phyloP scores from a whole-genome alignment of 1,140 invertebrate species.

The Pogonomyrmex californicus region DNA sequence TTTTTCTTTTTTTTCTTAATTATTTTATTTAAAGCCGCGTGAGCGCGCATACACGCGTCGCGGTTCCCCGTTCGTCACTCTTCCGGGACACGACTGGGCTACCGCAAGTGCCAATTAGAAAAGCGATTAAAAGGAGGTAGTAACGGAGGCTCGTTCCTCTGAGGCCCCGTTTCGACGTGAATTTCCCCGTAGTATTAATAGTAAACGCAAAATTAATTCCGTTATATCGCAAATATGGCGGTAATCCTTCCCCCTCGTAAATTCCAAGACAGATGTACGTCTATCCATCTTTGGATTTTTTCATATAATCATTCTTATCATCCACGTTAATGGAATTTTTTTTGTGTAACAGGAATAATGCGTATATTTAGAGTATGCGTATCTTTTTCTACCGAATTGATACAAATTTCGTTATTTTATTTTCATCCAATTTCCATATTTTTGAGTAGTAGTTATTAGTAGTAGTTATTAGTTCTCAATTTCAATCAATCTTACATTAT shows the following conservation, averaged over 20 bases:
- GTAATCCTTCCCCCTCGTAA: background rate
- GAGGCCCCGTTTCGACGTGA: conserved; percentile 29
- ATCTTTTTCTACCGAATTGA: background rate
- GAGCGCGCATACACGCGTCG: background rate
- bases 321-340: background rate
- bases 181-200: conserved; percentile 18
- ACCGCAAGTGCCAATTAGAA: conserved; percentile 71
- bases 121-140: conserved; percentile 69
- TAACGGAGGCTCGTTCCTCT: background rate
- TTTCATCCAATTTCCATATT: background rate
- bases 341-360: too few species aligned
- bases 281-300: background rate
- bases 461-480: background rate
- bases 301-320: background rate
- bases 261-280: background rate
- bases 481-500: background rate
- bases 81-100: background rate
- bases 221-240: conserved; percentile 11
- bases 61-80: background rate
- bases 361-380: too few species aligned
- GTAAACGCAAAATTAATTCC: conserved; percentile 29
- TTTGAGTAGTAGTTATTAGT: background rate
- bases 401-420: too few species aligned
- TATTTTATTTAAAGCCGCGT: background rate
- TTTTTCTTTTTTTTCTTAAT: background rate